Percentiles rank a stretch among this genome's conserved stretches.
Evolutionary conservation across 2,888 invertebrate species (phyloP).

Genomic region (Coelinius sp.): DNA sequence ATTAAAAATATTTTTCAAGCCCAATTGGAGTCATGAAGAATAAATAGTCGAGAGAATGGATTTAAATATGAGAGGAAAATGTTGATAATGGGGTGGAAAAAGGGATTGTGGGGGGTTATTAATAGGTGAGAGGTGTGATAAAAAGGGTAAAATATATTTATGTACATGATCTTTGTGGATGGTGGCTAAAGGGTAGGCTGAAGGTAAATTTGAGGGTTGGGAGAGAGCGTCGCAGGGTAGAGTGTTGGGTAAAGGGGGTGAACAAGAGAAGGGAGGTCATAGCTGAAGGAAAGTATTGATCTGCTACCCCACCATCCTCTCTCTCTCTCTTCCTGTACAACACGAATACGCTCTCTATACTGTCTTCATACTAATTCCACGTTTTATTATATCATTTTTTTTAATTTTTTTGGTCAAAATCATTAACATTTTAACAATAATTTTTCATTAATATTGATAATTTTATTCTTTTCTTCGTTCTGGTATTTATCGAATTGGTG

Average conservation of each 20-base stretch:
- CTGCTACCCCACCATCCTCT: conserved; percentile 66
- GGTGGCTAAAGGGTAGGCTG: conserved; percentile 41
- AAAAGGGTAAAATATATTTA: conserved; percentile 40
- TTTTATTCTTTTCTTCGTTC: neutral
- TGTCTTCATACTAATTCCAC: conserved; percentile 59
- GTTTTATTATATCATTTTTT: conserved; percentile 46
- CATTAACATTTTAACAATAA: too few species aligned
- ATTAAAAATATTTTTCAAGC: too few species aligned
- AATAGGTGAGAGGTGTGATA: conserved; percentile 14
- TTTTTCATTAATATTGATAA: neutral
- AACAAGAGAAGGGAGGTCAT: conserved; percentile 59
- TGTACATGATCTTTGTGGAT: conserved; percentile 41
- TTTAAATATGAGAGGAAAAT: too few species aligned
- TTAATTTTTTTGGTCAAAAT: neutral
- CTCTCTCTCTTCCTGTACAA: conserved; percentile 66
- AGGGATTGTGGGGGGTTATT: too few species aligned
- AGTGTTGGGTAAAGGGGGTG: conserved; percentile 52
- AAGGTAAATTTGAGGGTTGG: conserved; percentile 61
- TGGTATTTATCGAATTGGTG: neutral
- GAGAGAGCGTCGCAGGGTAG: conserved; percentile 34
- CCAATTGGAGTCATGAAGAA: too few species aligned
- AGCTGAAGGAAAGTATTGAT: conserved; percentile 71
- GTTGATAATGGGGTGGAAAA: too few species aligned
- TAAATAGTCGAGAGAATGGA: too few species aligned
- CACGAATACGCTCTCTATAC: conserved; percentile 52